phyloP scores from a whole-genome alignment of 2,888 invertebrate species.

The Atherix ibis region DNA sequence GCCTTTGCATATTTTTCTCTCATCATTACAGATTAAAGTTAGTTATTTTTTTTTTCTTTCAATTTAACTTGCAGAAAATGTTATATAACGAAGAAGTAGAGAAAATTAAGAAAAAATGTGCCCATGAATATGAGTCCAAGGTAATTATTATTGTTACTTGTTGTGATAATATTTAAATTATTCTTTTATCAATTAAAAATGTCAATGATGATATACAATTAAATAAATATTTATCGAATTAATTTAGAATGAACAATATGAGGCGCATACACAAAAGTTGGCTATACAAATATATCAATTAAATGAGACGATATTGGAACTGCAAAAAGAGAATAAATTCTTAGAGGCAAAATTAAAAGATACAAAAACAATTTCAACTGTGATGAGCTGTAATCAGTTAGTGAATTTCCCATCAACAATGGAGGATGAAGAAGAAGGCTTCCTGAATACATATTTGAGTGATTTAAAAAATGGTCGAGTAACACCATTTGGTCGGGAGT shows the following conservation, averaged over 20 bases:
- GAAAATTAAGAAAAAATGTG: constrained; percentile 29
- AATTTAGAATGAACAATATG: constrained; percentile 25
- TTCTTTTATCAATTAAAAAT: not conserved
- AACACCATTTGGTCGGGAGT: constrained; percentile 22
- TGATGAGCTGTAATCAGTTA: constrained; percentile 11
- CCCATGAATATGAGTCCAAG: constrained; percentile 19
- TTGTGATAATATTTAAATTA: not conserved
- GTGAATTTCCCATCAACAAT: constrained; percentile 40
- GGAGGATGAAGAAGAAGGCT: constrained; percentile 77
- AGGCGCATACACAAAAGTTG: constrained; percentile 24
- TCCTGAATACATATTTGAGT: constrained; percentile 62
- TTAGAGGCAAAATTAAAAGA: constrained; percentile 25
- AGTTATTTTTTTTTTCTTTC: no score
- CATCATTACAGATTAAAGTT: no score
- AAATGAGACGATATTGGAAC: constrained; percentile 26
- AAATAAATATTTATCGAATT: constrained; percentile 2
- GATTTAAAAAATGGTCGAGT: constrained; percentile 44
- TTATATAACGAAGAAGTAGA: constrained; percentile 27
- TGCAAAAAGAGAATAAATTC: constrained; percentile 26
- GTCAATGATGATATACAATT: not conserved
- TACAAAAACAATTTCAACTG: constrained; percentile 13
- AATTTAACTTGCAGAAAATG: constrained; percentile 21
- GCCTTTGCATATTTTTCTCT: no score
- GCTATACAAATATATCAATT: constrained; percentile 26
- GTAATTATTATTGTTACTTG: no score